These are phyloP conservation scores for Calyptommatus sinebrachiatus DNA, from an alignment of 2,113 vertebrate genomes.

Conservation along the genomic window DNA sequence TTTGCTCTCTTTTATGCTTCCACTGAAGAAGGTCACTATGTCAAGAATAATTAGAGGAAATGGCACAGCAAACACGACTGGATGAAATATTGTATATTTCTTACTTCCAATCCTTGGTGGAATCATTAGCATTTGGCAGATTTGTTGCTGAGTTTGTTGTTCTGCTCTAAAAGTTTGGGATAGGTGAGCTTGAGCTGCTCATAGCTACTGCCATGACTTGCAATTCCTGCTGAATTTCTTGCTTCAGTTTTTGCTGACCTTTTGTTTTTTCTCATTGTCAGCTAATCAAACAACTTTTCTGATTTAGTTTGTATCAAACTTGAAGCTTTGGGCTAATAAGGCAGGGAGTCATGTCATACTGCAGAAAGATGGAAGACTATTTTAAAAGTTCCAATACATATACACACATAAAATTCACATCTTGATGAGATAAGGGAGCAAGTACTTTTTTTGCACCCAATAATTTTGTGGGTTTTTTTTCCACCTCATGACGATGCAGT, in stretches of 20 bases:
- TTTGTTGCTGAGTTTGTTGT: conserved; percentile 55
- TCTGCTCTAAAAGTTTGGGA: conserved; percentile 44
- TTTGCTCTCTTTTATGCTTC: conserved; percentile 28
- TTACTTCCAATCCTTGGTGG: conserved; percentile 41
- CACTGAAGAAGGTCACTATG: conserved; percentile 46
- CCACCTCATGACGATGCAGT: not conserved
- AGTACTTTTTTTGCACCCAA: not conserved
- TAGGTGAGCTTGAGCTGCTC: conserved; percentile 35
- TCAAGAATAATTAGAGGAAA: conserved; percentile 47
- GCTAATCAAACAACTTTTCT: conserved; percentile 17
- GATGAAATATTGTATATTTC: conserved; percentile 29
- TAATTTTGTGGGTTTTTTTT: not conserved
- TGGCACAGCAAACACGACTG: conserved; percentile 19
- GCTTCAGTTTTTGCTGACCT: conserved; percentile 37
- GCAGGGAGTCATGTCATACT: not conserved
- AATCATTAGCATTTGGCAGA: conserved; percentile 56
- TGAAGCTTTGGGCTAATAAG: not conserved
- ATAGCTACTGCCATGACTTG: conserved; percentile 35
- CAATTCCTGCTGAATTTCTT: conserved; percentile 47
- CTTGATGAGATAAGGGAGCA: not conserved
- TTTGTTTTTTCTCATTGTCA: conserved; percentile 41
- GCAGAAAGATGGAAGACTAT: not conserved
- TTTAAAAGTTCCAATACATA: too few species aligned
- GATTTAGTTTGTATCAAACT: not conserved
- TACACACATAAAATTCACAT: not conserved